Evolutionary conservation across 2,888 invertebrate genomes (phyloP), one percentile per base, ranked within the genome.

Genomic region (Lasius fuliginosus): DNA sequence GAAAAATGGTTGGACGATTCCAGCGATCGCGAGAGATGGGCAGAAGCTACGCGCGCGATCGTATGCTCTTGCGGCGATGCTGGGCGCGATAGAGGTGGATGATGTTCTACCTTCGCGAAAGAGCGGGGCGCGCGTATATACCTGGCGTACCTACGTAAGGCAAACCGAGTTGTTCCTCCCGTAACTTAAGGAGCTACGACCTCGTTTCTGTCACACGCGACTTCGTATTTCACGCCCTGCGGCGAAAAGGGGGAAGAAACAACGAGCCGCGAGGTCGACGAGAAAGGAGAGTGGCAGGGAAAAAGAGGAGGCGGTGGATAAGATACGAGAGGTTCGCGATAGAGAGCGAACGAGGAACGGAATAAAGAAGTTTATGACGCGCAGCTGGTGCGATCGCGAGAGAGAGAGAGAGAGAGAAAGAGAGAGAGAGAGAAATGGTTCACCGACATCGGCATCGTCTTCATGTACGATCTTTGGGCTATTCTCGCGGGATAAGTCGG

Each of bases 181-280:
- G 60, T 71, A 81, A 81, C 73, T 81, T 81, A 27, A 81, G 79
- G 73, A 81, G 79, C 73, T 71, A 71, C 73, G 79, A 71, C 79
- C 79, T 81, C 73, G 79, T 71, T 81, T 81, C 79, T 81, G 79
- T 81, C 79, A 81, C 79, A 81, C 36, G 79, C 73, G 73, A 71
- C 60, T 81, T 73, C 60, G 79, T 81, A 81, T 81, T 62, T 73
- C 60, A 81, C 60, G 71, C 60, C 71, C 60, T 46, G 46, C 46
- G 46, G 36, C 73, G 36, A 60, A 68, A 68, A 42, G 68, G 73
- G 56, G 49, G 68, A n/a, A 53, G 33, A 60, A 6, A 36, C 36
- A 23, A 36, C 15, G 33, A 62, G 46, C 15, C 46, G 27, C 27
- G 56, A 71, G n/a, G 18, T 12, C 49, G 69, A 15, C n/a, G 56